Conservation (phyloP, 2,113 vertebrate genomes). For the Herpetotheres cachinnans region DNA sequence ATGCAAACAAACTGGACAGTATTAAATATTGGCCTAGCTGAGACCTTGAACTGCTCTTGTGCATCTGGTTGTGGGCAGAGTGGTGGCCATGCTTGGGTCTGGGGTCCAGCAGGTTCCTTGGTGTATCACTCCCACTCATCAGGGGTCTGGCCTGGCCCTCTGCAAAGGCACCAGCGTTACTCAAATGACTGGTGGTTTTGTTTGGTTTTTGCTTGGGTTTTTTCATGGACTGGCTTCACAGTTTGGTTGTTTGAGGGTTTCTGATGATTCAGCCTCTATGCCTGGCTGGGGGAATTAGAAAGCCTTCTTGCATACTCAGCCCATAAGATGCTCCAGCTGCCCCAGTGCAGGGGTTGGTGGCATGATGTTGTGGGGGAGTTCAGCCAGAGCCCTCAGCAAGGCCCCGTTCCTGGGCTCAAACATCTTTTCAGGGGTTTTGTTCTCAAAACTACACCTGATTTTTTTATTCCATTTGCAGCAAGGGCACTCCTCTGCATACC, state of each 20-base stretch:
- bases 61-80: accelerated
- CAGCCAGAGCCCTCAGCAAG: not conserved
- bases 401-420: not conserved
- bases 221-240: not conserved
- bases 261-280: not conserved
- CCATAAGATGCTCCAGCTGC: not conserved
- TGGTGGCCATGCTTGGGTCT: accelerated
- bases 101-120: not conserved
- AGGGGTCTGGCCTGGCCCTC: not conserved
- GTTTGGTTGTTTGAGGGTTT: not conserved
- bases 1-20: not conserved
- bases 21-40: not conserved
- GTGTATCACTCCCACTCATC: accelerated
- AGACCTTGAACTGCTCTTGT: not conserved
- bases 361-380: accelerated
- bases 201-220: no score
- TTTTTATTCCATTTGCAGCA: accelerated
- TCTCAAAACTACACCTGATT: not conserved
- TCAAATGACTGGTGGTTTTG: accelerated
- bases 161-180: not conserved
- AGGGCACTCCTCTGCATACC: not conserved
- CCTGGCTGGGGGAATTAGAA: not conserved
- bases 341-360: not conserved
- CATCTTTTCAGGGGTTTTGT: accelerated
- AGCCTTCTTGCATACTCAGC: not conserved